Evolutionary conservation across 1,140 invertebrate genomes (phyloP).

Genomic region (Hyposmocoma kahamanoa): DNA sequence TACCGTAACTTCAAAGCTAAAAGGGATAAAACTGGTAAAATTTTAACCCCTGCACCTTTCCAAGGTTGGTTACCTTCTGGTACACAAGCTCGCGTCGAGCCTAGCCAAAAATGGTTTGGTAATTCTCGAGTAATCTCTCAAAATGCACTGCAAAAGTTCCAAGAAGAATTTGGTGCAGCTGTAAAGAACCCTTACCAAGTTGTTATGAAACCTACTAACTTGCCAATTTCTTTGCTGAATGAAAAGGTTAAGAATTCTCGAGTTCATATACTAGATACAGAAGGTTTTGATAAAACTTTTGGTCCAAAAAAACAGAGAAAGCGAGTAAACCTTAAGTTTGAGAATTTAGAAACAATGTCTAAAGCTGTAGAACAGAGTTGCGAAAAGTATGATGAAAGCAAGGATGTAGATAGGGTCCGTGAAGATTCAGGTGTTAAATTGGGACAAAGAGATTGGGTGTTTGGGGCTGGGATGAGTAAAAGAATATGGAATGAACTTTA

Average conservation of each 20-base stretch:
- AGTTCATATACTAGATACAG: constrained; percentile 96
- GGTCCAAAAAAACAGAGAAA: constrained; percentile 96
- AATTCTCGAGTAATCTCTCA: constrained; percentile 95
- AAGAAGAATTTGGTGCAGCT: constrained; percentile 95
- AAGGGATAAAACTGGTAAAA: constrained; percentile 92
- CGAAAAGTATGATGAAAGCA: constrained; percentile 84
- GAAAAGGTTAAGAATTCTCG: constrained; percentile 93
- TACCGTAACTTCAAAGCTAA: constrained; percentile 98
- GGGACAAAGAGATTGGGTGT: constrained; percentile 87
- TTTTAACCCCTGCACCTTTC: constrained; percentile 95
- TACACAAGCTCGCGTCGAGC: constrained; percentile 94
- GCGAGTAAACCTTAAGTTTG: constrained; percentile 87
- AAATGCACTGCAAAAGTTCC: constrained; percentile 96
- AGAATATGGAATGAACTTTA: constrained; percentile 99
- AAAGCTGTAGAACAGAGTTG: constrained; percentile 80
- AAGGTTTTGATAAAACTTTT: constrained; percentile 95
- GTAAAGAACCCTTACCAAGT: constrained; percentile 98
- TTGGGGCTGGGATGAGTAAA: constrained; percentile 95
- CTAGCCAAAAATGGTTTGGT: constrained; percentile 99
- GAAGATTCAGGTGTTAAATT: constrained; percentile 88
- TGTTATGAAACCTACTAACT: constrained; percentile 95
- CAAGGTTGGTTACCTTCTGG: constrained; percentile 93
- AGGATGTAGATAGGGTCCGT: constrained; percentile 88
- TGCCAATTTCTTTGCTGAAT: constrained; percentile 96
- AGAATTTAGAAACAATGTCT: constrained; percentile 82